Evolutionary conservation across 2,797 vertebrate species (phyloP).

Genomic region (Artibeus jamaicensis): DNA sequence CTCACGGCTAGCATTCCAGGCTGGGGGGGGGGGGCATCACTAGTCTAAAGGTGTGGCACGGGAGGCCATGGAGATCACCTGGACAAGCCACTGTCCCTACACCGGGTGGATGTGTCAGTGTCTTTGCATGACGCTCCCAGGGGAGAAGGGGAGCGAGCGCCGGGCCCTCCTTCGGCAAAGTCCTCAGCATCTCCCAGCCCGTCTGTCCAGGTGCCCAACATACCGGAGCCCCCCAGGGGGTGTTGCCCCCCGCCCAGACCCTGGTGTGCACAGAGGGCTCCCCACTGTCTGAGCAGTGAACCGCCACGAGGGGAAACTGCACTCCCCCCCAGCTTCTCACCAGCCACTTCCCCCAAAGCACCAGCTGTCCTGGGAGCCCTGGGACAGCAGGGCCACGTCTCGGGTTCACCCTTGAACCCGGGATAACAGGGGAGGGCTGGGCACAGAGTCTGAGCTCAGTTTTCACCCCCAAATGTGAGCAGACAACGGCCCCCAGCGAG

Average conservation of each 20-base stretch:
- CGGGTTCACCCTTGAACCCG: not conserved
- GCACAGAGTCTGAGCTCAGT: not conserved
- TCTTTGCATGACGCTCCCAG: not conserved
- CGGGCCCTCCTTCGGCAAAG: not conserved
- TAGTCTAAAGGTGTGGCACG: too few relatives aligned
- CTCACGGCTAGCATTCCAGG: too few relatives aligned
- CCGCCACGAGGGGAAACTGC: not conserved
- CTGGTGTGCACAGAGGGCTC: not conserved
- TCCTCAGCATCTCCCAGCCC: not conserved
- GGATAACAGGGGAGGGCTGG: rapidly evolving
- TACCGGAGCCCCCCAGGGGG: too few relatives aligned
- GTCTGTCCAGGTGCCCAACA: not conserved
- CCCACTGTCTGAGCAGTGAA: not conserved
- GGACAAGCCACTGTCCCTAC: too few relatives aligned
- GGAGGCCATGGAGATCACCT: too few relatives aligned
- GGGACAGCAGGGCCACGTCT: not conserved
- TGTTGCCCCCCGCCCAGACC: not conserved
- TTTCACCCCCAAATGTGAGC: not conserved
- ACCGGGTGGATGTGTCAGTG: too few relatives aligned
- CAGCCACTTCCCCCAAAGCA: not conserved
- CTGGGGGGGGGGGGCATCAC: too few relatives aligned
- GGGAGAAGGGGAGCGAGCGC: too few relatives aligned
- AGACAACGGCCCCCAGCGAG: not conserved
- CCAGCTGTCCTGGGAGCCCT: rapidly evolving
- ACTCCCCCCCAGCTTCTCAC: not conserved